Base-by-base conservation (phyloP, 2,113 vertebrate species). In the Chlamydotis undulata region DNA sequence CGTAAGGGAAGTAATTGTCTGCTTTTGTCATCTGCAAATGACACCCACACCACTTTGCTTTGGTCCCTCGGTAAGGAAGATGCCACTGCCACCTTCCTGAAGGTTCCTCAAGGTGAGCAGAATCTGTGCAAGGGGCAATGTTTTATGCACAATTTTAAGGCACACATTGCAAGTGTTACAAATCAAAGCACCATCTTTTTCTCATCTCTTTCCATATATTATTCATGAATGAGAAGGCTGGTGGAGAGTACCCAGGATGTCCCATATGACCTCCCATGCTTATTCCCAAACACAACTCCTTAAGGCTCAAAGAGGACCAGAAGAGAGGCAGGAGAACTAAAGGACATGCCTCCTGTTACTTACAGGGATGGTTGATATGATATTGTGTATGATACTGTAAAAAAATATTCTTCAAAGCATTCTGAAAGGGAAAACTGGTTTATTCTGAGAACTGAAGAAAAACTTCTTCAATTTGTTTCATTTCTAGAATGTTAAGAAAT, bases 251-350 rank as follows among this genome's bases (percentile, higher is more conserved):
- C 10, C 22, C 64, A 64, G 61, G 68, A 22, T 53, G 52, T n/a
- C 37, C 82, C 8, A 3, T 17, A 13, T 0, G 2, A 16, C 15
- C 19, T 77, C 47, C 55, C 25, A 17, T 2, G 1, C 4, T 6
- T 14, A 8, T 29, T 81, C 17, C 60, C 49, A 49, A 64, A 53
- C 29, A 10, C 16, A 26, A 12, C 26, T 81, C 33, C 60, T 60
- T 26, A 7, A 19, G 37, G 19, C 9, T 57, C 52, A 15, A 33
- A 4, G 28, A 85, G 24, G 49, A 90, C 76, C 23, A 76, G 73
- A 75, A 83, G 0, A 21, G 52, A 41, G 41, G 41, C 43, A 85
- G 57, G n/a, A 37, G 23, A 65, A 39, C 17, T 31, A 43, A 50
- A 69, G 41, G 24, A n/a, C 6, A 28, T 50, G 21, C 17, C 57